These are phyloP conservation scores for Eulemur rufifrons DNA, from an alignment of 2,113 vertebrate genomes.

Conservation along the genomic window DNA sequence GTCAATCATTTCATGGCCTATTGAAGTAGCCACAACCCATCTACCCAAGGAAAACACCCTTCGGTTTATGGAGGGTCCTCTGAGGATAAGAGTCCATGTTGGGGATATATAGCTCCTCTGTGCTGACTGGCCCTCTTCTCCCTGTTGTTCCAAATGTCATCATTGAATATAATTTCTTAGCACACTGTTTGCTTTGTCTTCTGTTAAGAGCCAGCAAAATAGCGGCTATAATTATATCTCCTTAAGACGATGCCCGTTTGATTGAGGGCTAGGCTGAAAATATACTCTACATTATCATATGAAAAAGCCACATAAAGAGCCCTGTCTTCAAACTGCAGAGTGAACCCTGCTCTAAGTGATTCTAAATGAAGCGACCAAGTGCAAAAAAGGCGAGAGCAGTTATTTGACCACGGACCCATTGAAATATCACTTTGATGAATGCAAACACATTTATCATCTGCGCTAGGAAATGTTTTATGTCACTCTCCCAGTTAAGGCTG, in stretches of 20 bases:
- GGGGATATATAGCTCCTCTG: conserved; percentile 25
- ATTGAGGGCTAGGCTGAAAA: conserved; percentile 82
- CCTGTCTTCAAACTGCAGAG: conserved; percentile 70
- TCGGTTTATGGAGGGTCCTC: not conserved
- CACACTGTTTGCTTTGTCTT: conserved; percentile 83
- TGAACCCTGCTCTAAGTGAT: conserved; percentile 77
- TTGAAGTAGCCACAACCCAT: not conserved
- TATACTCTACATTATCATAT: conserved; percentile 82
- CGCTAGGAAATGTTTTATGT: conserved; percentile 64
- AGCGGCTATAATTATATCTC: conserved; percentile 82
- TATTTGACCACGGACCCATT: conserved; percentile 69
- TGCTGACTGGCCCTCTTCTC: conserved; percentile 58
- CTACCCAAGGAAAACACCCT: not conserved
- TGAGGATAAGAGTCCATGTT: conserved; percentile 51
- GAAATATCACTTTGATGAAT: conserved; percentile 79
- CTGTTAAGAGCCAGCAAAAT: conserved; percentile 80
- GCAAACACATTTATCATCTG: conserved; percentile 75
- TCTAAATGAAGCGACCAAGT: conserved; percentile 77
- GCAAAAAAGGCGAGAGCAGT: conserved; percentile 20
- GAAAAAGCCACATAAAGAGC: conserved; percentile 79
- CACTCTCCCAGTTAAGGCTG: not conserved
- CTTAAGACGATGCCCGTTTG: conserved; percentile 81
- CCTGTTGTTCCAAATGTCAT: conserved; percentile 73
- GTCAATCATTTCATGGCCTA: conserved; percentile 2
- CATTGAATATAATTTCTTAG: conserved; percentile 77